Evolutionary conservation across 2,797 vertebrate species (phyloP), one percentile per base, ranked within the genome.

Genomic region (Lacerta viridis): DNA sequence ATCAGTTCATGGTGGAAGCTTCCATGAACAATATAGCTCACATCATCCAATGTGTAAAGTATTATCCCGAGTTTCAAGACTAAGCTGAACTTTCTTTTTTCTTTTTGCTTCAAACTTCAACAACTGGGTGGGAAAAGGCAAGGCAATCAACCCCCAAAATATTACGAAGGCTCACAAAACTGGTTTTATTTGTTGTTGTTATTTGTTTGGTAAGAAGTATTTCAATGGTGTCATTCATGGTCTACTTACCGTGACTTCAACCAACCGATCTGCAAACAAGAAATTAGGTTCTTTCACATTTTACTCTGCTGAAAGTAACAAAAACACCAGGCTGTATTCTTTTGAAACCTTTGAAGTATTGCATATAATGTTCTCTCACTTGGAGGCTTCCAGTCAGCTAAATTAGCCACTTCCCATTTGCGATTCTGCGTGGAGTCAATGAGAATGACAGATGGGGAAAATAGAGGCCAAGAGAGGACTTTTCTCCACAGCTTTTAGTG

Each of bases 391-490:
- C 5, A 41, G 6, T 71, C 81, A 88, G 46, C 0, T 36, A 41
- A 36, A 50, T 7, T 1, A 90, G 25, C 61, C 76, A 61, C n/a
- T 83, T 33, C 41, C 27, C 29, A 50, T 36, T 72, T 64, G n/a
- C 33, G 33, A 71, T n/a, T 50, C 27, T 69, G 6, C 39, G 43
- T 0, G n/a, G 61, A 59, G 9, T 18, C 78, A 68, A 41, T 20
- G 87, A 43, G 36, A 74, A 66, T 86, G 84, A 86, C 39, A 27
- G 89, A 25, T 43, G 39, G 64, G 55, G 3, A 55, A 33, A 10
- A 50, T 7, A 15, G 29, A 55, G 23, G 71, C 23, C n/a, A 23
- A 83, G 39, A 79, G 11, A 84, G 43, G 17, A 68, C 0, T 23
- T 77, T 7, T 0, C 2, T 4, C 5, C 0, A 0, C 39, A 39